These are phyloP conservation scores for Gymnoscopelus braueri DNA, from an alignment of 2,797 vertebrate genomes.

Conservation along the genomic window DNA sequence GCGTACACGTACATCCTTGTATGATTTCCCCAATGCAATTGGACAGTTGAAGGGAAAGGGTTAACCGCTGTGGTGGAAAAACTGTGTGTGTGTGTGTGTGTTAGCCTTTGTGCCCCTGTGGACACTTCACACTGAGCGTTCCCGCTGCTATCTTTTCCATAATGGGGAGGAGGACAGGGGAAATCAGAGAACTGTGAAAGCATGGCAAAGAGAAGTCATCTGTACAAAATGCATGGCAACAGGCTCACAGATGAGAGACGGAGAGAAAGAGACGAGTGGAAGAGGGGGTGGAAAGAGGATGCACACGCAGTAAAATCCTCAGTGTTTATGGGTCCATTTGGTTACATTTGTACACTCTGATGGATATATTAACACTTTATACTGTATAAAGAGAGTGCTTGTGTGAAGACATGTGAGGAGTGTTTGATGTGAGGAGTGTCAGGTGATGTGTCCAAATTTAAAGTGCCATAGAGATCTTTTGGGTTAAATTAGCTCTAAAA, in stretches of 20 bases:
- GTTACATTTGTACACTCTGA: no score
- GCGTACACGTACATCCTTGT: slow-evolving; percentile 20
- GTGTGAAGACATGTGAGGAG: no score
- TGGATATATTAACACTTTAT: no score
- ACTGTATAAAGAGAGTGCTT: no score
- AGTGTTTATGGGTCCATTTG: no score
- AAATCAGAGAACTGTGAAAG: slow-evolving; percentile 40
- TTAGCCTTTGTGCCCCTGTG: background rate
- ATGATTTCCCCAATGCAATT: slow-evolving; percentile 38
- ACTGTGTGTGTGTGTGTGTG: background rate
- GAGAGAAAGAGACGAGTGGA: background rate
- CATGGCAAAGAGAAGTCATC: slow-evolving; percentile 31
- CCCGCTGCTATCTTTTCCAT: background rate
- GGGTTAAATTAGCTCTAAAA: no score
- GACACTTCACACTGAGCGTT: background rate
- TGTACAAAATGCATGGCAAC: slow-evolving; percentile 19
- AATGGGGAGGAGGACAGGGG: slow-evolving; percentile 7
- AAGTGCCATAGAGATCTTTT: no score
- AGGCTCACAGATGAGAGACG: background rate
- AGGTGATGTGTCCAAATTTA: no score
- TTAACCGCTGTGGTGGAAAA: slow-evolving; percentile 41
- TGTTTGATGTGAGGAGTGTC: no score
- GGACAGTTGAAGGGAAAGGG: slow-evolving; percentile 20
- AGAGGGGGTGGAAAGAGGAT: slow-evolving; percentile 1
- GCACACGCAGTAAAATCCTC: background rate